Conservation (phyloP, 2,113 vertebrate species). For the Daubentonia madagascariensis region DNA sequence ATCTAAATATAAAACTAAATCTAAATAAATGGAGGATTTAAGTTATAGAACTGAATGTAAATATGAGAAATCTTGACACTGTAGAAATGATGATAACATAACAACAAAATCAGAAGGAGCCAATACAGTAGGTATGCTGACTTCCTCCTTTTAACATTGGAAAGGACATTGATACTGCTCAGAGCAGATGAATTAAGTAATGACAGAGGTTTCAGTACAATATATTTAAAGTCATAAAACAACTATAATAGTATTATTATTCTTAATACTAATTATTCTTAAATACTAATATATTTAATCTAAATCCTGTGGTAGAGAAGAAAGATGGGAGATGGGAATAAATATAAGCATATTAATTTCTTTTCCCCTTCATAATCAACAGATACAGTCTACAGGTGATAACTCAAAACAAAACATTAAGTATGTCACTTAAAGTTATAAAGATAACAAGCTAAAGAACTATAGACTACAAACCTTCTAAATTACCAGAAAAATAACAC, state of each 20-base stretch:
- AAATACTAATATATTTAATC: neutral
- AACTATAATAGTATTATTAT: neutral
- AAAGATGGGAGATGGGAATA: neutral
- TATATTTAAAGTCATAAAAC: constrained; percentile 4
- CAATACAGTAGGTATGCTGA: neutral
- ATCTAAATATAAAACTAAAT: neutral
- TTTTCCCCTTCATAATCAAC: neutral
- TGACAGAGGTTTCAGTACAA: neutral
- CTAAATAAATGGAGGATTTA: neutral
- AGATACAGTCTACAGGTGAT: neutral
- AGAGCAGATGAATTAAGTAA: neutral
- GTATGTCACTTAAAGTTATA: neutral
- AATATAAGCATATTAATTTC: neutral
- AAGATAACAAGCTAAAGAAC: neutral
- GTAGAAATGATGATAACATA: neutral
- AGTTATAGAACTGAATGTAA: neutral
- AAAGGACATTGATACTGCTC: neutral
- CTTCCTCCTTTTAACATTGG: neutral
- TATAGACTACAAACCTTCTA: neutral
- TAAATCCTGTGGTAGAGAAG: neutral
- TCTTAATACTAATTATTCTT: neutral
- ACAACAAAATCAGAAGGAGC: neutral
- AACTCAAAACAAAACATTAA: constrained; percentile 4
- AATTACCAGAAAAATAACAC: neutral
- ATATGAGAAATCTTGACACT: neutral